phyloP scores from a whole-genome alignment of 2,113 vertebrate species.

The Crotalus viridis region DNA sequence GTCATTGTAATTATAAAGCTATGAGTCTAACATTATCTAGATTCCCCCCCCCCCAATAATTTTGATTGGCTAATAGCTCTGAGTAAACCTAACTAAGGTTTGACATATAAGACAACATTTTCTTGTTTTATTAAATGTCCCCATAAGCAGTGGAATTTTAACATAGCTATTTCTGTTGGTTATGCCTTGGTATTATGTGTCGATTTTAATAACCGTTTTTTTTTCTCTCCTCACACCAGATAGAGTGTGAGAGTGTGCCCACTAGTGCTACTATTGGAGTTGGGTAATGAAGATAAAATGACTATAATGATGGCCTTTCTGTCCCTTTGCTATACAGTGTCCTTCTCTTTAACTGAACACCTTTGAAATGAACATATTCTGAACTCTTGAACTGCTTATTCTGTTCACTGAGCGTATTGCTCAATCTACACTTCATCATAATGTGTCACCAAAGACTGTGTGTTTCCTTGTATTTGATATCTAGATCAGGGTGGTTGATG shows the following conservation, averaged over 20 bases:
- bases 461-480: conserved; percentile 68
- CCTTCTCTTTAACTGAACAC: conserved; percentile 74
- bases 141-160: not conserved
- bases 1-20: not conserved
- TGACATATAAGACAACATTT: not conserved
- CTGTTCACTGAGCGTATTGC: conserved; percentile 65
- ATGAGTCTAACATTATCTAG: not conserved
- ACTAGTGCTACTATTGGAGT: conserved; percentile 42
- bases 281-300: conserved; percentile 73
- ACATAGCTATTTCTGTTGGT: not conserved
- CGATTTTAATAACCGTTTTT: conserved; percentile 8
- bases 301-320: conserved; percentile 71
- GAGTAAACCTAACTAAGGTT: not conserved
- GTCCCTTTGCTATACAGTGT: conserved; percentile 71
- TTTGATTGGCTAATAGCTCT: not conserved
- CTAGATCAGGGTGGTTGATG: conserved; percentile 51
- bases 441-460: conserved; percentile 70
- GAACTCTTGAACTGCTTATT: conserved; percentile 78
- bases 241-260: conserved; percentile 28
- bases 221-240: conserved; percentile 3
- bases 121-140: not conserved
- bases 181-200: not conserved
- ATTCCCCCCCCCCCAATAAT: not conserved
- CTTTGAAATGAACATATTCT: conserved; percentile 69
- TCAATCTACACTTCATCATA: conserved; percentile 73